Conservation (phyloP, 2,888 invertebrate species). For the Sarcophaga caerulescens region DNA sequence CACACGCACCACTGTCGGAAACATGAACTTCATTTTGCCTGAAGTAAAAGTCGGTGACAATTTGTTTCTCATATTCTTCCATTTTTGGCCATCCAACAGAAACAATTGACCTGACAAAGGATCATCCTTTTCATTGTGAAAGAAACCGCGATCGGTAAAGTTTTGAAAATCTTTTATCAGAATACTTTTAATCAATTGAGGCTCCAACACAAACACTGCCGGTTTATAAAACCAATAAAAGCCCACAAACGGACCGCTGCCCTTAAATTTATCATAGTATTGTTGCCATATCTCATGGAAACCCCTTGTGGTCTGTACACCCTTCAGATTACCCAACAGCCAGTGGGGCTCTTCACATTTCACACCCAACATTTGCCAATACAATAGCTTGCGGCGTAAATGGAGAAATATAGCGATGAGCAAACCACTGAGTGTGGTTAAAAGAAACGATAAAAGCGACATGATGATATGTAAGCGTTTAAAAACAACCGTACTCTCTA, state of each 20-base stretch:
- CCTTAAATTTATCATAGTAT: constrained; percentile 73
- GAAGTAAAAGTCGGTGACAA: constrained; percentile 76
- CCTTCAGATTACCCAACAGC: constrained; percentile 63
- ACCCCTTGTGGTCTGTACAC: constrained; percentile 46
- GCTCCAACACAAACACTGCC: constrained; percentile 64
- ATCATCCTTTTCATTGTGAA: constrained; percentile 67
- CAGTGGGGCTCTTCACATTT: constrained; percentile 69
- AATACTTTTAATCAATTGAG: constrained; percentile 64
- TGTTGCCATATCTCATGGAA: constrained; percentile 65
- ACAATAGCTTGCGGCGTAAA: constrained; percentile 51
- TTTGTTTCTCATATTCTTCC: constrained; percentile 76
- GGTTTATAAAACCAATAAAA: constrained; percentile 73
- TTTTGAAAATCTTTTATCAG: constrained; percentile 69
- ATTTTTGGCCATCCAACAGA: constrained; percentile 78
- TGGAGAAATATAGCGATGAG: constrained; percentile 33
- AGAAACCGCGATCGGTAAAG: constrained; percentile 70
- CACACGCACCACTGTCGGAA: constrained; percentile 70
- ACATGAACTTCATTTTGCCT: constrained; percentile 76
- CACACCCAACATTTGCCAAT: constrained; percentile 71
- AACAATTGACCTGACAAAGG: constrained; percentile 68
- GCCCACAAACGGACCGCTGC: constrained; percentile 76
- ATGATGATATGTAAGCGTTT: background rate
- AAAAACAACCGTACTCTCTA: no score
- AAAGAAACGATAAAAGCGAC: constrained; percentile 38
- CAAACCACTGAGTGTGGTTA: constrained; percentile 36